Conservation (phyloP, 1,140 invertebrate species). For the Leptinotarsa undecemlineata region DNA sequence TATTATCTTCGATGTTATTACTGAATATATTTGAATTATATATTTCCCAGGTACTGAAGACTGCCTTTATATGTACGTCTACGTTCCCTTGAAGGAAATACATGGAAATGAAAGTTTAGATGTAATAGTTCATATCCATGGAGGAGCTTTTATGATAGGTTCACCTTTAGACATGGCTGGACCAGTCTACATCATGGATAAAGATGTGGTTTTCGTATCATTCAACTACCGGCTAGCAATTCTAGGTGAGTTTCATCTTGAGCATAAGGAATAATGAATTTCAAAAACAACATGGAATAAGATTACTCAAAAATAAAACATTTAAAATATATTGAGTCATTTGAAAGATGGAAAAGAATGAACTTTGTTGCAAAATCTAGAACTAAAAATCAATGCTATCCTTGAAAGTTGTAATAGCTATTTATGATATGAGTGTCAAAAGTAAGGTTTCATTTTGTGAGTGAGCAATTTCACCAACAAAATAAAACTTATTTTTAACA, state of each 20-base stretch:
- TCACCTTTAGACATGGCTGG: conserved; percentile 57
- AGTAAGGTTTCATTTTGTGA: too few species aligned
- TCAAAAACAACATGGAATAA: too few species aligned
- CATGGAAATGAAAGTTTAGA: conserved; percentile 52
- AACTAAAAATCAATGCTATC: too few species aligned
- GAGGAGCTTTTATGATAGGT: conserved; percentile 64
- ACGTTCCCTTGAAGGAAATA: conserved; percentile 51
- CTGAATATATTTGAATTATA: not conserved
- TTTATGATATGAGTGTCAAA: too few species aligned
- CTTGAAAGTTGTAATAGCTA: too few species aligned
- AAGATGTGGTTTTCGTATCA: conserved; percentile 65
- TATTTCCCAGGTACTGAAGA: conserved; percentile 57
- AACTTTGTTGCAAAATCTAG: too few species aligned
- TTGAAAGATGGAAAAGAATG: too few species aligned
- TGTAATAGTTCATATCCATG: conserved; percentile 65
- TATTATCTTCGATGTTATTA: too few species aligned
- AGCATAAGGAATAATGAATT: conserved; percentile 59
- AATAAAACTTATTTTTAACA: too few species aligned
- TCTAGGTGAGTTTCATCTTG: conserved; percentile 13
- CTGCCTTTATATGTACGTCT: conserved; percentile 61
- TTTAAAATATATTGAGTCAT: too few species aligned
- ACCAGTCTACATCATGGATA: conserved; percentile 62
- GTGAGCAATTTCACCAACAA: too few species aligned
- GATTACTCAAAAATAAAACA: too few species aligned
- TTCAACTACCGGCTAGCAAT: conserved; percentile 26